Percentiles rank a stretch among this genome's conserved stretches.
Conservation (phyloP, 2,888 invertebrate species). For the Mantis religiosa region DNA sequence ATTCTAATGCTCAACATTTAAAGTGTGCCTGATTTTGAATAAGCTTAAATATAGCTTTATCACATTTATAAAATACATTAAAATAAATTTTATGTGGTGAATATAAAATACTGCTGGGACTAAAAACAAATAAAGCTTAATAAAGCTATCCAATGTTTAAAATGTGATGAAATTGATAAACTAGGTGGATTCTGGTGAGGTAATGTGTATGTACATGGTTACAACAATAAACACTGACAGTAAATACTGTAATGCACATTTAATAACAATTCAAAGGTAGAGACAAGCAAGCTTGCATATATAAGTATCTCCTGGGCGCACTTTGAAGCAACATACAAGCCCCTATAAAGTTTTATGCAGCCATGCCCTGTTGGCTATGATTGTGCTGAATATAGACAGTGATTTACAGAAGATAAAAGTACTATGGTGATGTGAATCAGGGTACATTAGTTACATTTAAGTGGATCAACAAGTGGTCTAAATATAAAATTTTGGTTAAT, state of each 20-base stretch:
- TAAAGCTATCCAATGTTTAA: background rate
- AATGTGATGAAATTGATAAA: background rate
- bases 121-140: background rate
- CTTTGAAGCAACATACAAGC: background rate
- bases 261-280: background rate
- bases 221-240: constrained; percentile 9
- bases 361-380: background rate
- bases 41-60: background rate
- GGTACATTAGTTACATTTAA: background rate
- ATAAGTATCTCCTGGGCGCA: background rate
- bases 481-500: background rate
- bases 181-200: background rate
- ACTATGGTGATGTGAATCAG: background rate
- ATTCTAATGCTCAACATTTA: constrained; percentile 28
- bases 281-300: constrained; percentile 21
- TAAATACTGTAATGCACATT: constrained; percentile 1
- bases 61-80: background rate
- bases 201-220: background rate
- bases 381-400: background rate
- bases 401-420: background rate
- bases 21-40: constrained; percentile 18
- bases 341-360: background rate
- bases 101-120: background rate
- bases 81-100: background rate
- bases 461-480: background rate